Conservation (phyloP, 2,113 vertebrate genomes). For the Trematocara nigrifrons region DNA sequence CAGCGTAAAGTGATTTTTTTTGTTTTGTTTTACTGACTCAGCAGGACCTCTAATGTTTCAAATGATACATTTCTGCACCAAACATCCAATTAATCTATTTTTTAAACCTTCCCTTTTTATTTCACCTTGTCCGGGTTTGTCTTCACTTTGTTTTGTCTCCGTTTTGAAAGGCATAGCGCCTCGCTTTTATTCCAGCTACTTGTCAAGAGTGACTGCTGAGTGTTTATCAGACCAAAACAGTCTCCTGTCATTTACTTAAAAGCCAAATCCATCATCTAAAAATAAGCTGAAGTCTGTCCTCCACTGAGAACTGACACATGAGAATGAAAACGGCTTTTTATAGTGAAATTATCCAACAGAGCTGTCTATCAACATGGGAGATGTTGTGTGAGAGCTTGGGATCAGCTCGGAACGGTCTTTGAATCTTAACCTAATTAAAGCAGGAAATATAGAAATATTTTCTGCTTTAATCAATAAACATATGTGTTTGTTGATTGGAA, state of each 20-base stretch:
- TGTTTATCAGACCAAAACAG: constrained; percentile 52
- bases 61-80: not conserved
- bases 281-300: constrained; percentile 32
- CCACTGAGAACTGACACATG: constrained; percentile 8
- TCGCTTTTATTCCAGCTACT: constrained; percentile 21
- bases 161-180: constrained; percentile 9
- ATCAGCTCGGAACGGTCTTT: not conserved
- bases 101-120: not conserved
- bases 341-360: constrained; percentile 11
- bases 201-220: constrained; percentile 8
- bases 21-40: not conserved
- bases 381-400: not conserved
- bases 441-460: not conserved
- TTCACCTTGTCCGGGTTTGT: not conserved
- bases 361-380: not conserved
- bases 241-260: constrained; percentile 52
- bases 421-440: not conserved
- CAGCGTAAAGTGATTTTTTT: not conserved
- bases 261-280: constrained; percentile 54
- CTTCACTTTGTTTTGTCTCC: not conserved
- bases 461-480: not conserved
- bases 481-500: not conserved
- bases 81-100: not conserved
- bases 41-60: not conserved
- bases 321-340: constrained; percentile 6